Base-by-base conservation (phyloP, 2,888 invertebrate genomes). In the Ecliptopera silaceata region DNA sequence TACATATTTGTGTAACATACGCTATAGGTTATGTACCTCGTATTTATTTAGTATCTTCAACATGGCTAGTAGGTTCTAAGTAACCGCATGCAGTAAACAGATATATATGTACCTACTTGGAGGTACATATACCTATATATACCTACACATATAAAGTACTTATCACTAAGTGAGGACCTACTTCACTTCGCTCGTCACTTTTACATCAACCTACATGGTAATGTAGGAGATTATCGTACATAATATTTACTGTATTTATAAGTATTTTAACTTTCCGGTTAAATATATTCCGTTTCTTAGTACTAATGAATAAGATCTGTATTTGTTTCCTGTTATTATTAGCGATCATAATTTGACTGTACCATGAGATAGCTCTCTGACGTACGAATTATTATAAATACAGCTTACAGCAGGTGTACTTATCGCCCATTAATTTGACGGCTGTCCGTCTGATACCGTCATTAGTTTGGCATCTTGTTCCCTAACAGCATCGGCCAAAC, bases 351-450 rank as follows among this genome's bases (percentile, higher is more conserved):
- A 31, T 34, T 32, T 32, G 32, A 17, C 22, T 32, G 11, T 39
- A 39, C 17, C 26, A 42, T 13, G 22, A 11, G 39, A 45, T 53
- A 47, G 22, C 39, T 32, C 42, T 57, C 55, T 61, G 59, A 61
- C 59, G 55, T 51, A 46, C 42, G 43, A 48, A 63, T 66, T 66
- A 66, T 58, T 52, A 60, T 63, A 66, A 63, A 59, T 60, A 61
- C 56, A 51, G 51, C 54, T 50, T 54, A 36, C 46, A 60, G 51
- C 66, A 66, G 66, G 64, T 66, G 64, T 61, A 61, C 52, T 66
- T 63, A 63, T 61, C 31, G 42, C 45, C 45, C 60, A 62, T 64
- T 61, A 61, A 64, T 66, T 66, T 45, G 32, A 57, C 36, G 57
- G 34, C 59, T 55, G 62, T 61, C 52, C 42, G 63, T 58, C 59